phyloP scores from a whole-genome alignment of 2,113 vertebrate genomes.

The Pseudonaja textilis region DNA sequence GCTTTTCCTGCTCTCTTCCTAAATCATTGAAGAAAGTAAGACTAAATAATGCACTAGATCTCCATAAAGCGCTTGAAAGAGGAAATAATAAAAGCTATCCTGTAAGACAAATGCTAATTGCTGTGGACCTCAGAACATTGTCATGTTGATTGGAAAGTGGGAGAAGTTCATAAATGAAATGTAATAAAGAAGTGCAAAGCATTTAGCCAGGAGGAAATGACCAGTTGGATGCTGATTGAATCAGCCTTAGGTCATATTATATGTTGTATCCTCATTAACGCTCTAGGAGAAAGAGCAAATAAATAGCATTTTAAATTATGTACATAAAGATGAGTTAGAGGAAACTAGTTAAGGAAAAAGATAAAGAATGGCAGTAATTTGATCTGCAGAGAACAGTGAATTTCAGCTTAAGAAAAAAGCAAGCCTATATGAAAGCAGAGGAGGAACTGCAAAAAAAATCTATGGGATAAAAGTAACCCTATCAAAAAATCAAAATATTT shows the following conservation, averaged over 20 bases:
- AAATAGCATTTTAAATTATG: constrained; percentile 12
- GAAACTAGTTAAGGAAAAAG: not conserved
- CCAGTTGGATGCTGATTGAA: not conserved
- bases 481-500: not conserved
- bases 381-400: not conserved
- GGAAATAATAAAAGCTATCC: constrained; percentile 28
- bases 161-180: constrained; percentile 28
- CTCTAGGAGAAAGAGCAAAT: constrained; percentile 8
- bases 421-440: not conserved
- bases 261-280: constrained; percentile 24
- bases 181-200: not conserved
- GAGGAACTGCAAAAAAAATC: not conserved
- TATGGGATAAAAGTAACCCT: not conserved
- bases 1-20: not conserved
- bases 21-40: not conserved
- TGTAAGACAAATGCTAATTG: constrained; percentile 39
- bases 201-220: not conserved
- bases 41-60: constrained; percentile 12
- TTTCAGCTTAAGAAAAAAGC: not conserved
- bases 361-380: not conserved
- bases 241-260: constrained; percentile 10
- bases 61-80: constrained; percentile 32
- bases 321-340: constrained; percentile 11
- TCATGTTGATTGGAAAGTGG: constrained; percentile 40
- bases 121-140: constrained; percentile 7